These are phyloP conservation scores for Notamacropus eugenii DNA, from an alignment of 2,797 vertebrate species.

Conservation along the genomic window DNA sequence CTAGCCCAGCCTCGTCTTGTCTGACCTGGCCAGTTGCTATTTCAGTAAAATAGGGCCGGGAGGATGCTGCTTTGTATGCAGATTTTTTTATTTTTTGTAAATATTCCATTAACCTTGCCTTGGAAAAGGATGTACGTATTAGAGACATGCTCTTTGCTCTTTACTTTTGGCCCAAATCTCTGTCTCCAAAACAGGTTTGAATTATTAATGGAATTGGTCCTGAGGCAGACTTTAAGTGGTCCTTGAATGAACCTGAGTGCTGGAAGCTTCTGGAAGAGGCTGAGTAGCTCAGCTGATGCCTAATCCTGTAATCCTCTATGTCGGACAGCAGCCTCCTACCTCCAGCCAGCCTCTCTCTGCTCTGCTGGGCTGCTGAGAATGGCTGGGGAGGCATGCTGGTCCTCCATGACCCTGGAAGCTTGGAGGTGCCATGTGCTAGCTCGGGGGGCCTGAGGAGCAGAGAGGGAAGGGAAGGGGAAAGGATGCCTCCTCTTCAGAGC, in stretches of 20 bases:
- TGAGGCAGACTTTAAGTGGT: neutral
- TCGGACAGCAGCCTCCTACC: no score
- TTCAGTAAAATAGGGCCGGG: neutral
- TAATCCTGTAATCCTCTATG: neutral
- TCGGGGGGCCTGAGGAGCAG: neutral
- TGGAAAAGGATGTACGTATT: neutral
- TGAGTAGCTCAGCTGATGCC: neutral
- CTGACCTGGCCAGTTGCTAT: neutral
- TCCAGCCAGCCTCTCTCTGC: neutral
- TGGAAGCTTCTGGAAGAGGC: neutral
- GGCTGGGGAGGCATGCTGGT: neutral
- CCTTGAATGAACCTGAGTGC: neutral
- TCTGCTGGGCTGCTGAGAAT: neutral
- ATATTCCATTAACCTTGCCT: neutral
- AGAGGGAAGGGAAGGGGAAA: no score
- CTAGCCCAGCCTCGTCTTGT: no score
- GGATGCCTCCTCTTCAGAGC: no score
- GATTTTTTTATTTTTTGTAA: neutral
- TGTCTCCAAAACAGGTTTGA: neutral
- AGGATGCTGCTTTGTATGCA: neutral
- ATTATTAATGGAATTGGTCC: neutral
- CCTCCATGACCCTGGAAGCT: no score
- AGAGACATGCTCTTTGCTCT: neutral
- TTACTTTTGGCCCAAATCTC: neutral
- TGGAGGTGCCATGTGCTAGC: no score